A percentile compares a stretch with the other conserved stretches of the same genome.
phyloP scores from a whole-genome alignment of 2,113 vertebrate genomes.

The Rafetus swinhoei region DNA sequence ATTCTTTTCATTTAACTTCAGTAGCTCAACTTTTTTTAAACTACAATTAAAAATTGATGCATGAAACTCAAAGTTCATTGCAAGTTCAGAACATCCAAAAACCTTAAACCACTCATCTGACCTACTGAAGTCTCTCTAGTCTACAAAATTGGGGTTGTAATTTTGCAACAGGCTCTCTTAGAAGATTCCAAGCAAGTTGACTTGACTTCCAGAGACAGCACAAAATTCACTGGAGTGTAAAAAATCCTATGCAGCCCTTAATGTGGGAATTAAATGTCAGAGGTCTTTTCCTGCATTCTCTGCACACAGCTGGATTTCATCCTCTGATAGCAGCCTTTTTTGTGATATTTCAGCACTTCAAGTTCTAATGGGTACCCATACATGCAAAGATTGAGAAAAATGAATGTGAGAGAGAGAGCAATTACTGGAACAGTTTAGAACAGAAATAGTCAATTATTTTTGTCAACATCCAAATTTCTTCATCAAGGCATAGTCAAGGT shows the following conservation, averaged over 20 bases:
- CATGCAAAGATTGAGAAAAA: neutral
- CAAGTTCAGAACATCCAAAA: neutral
- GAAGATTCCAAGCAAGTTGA: fast-evolving
- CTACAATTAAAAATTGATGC: constrained; percentile 11
- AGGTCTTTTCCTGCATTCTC: neutral
- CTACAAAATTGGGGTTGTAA: fast-evolving
- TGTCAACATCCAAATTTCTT: neutral
- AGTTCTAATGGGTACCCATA: neutral
- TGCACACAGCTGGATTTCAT: neutral
- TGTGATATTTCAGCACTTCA: neutral
- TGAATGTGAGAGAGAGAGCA: neutral
- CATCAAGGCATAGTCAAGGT: neutral
- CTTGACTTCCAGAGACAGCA: neutral
- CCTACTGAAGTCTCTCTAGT: neutral
- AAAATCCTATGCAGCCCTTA: neutral
- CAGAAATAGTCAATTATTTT: neutral
- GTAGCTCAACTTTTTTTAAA: constrained; percentile 7
- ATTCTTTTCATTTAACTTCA: constrained; percentile 40
- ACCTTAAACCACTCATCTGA: neutral
- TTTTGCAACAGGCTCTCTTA: neutral
- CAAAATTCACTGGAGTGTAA: neutral
- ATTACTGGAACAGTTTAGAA: neutral
- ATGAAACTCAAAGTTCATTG: neutral
- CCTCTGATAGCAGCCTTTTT: neutral
- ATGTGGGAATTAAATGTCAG: neutral